These are phyloP conservation scores for Ephestia elutella DNA, from an alignment of 1,140 invertebrate species.

Conservation along the genomic window DNA sequence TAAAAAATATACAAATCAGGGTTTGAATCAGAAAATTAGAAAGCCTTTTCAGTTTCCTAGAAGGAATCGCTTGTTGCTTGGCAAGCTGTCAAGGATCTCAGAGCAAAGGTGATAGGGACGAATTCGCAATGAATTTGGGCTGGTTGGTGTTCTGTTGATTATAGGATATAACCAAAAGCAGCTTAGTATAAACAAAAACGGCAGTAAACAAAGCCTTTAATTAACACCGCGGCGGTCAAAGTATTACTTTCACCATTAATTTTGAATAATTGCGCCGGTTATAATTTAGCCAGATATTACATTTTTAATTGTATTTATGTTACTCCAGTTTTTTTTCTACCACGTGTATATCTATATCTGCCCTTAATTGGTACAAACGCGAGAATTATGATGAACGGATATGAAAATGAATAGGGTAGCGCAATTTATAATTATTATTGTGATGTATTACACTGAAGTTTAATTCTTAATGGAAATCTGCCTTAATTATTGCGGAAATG, in stretches of 20 bases:
- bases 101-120: no score
- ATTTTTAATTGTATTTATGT: slow-evolving; percentile 66
- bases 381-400: slow-evolving; percentile 50
- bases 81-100: no score
- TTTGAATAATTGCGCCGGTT: slow-evolving; percentile 63
- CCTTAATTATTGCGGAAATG: slow-evolving; percentile 16
- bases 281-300: slow-evolving; percentile 61
- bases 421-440: slow-evolving; percentile 23
- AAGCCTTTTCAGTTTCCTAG: no score
- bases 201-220: slow-evolving; percentile 47
- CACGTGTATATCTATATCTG: slow-evolving; percentile 50
- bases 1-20: no score
- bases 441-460: slow-evolving; percentile 18
- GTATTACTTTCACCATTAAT: slow-evolving; percentile 73
- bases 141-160: no score
- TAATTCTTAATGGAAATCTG: slow-evolving; percentile 19
- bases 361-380: slow-evolving; percentile 56
- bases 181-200: slow-evolving; percentile 7
- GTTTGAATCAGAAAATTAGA: no score
- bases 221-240: slow-evolving; percentile 66
- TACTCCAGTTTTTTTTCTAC: slow-evolving; percentile 43
- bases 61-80: no score
- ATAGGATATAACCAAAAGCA: not conserved
- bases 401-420: slow-evolving; percentile 45
- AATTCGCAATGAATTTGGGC: no score